Percentiles rank a stretch among this genome's conserved stretches.
Evolutionary conservation across 2,797 vertebrate genomes (phyloP).

Genomic region (Salarias fasciatus): DNA sequence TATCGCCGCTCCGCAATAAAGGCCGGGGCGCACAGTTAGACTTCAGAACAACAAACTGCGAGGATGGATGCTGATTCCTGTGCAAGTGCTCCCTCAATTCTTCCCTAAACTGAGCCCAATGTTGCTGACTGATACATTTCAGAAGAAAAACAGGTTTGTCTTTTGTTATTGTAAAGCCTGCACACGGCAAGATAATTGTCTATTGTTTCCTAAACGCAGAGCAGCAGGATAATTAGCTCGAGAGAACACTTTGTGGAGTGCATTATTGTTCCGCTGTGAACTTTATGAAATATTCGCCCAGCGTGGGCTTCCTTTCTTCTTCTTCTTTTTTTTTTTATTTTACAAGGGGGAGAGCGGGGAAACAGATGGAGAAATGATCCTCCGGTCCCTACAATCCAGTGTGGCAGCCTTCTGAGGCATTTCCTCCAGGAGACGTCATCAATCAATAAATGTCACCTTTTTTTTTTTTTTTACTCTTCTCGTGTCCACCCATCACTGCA

Average conservation of each 20-base stretch:
- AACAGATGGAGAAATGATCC: conserved; percentile 72
- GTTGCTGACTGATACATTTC: conserved; percentile 74
- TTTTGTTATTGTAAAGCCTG: conserved; percentile 70
- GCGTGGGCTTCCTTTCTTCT: conserved; percentile 33
- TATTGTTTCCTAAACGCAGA: conserved; percentile 72
- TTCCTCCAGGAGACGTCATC: conserved; percentile 73
- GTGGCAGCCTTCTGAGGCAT: conserved; percentile 68
- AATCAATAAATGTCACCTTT: conserved; percentile 68
- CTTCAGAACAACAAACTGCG: conserved; percentile 51
- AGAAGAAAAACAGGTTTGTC: conserved; percentile 75
- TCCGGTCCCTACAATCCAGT: conserved; percentile 49
- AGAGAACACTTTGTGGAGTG: conserved; percentile 73
- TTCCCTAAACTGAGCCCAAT: conserved; percentile 61
- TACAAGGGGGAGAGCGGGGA: conserved; percentile 51
- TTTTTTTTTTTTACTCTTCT: conserved; percentile 6
- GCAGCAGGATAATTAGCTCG: conserved; percentile 77
- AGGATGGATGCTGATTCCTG: conserved; percentile 68
- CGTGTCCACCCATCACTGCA: conserved; percentile 24
- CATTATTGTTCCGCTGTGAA: conserved; percentile 78
- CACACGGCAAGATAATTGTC: conserved; percentile 73
- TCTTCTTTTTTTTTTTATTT: conserved; percentile 24
- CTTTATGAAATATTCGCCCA: conserved; percentile 78
- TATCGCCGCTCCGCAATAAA: conserved; percentile 53
- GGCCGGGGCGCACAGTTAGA: conserved; percentile 47
- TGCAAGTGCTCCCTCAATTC: conserved; percentile 38